These are phyloP conservation scores for Resseliella maxima DNA, from an alignment of 2,888 invertebrate species.

Conservation along the genomic window DNA sequence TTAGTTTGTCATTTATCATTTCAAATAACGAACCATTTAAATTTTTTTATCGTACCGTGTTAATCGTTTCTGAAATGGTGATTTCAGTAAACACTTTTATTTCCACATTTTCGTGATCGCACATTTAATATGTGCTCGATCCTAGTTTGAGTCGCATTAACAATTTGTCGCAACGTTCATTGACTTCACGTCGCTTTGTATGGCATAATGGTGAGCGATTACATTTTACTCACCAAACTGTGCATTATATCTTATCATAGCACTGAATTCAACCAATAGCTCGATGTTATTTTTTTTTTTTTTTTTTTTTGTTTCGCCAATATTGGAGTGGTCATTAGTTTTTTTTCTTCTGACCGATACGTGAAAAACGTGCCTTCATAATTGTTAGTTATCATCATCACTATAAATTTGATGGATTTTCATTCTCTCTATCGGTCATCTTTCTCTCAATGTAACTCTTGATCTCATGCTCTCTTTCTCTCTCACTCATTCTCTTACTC, in stretches of 20 bases:
- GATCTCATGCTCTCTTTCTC: neutral
- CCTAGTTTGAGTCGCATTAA: neutral
- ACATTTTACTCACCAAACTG: neutral
- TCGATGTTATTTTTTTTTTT: no score
- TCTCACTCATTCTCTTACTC: neutral
- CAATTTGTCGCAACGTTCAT: conserved; percentile 34
- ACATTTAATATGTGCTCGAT: neutral
- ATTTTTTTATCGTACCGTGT: neutral
- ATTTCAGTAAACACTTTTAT: neutral
- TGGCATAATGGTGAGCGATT: neutral
- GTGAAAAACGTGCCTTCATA: conserved; percentile 8
- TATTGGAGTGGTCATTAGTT: neutral
- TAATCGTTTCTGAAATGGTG: neutral
- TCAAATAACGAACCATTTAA: neutral
- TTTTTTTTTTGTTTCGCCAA: no score
- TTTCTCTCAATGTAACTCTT: no score
- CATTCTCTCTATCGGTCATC: conserved; percentile 6
- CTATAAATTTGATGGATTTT: neutral
- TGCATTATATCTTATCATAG: neutral
- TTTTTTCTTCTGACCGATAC: neutral
- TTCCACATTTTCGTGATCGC: conserved; percentile 26
- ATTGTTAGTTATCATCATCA: conserved; percentile 9
- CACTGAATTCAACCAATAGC: neutral
- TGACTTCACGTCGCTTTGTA: conserved; percentile 4
- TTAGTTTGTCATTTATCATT: conserved; percentile 48